Evolutionary conservation across 1,140 invertebrate genomes (phyloP).

Genomic region (Drosophila nebulosa): DNA sequence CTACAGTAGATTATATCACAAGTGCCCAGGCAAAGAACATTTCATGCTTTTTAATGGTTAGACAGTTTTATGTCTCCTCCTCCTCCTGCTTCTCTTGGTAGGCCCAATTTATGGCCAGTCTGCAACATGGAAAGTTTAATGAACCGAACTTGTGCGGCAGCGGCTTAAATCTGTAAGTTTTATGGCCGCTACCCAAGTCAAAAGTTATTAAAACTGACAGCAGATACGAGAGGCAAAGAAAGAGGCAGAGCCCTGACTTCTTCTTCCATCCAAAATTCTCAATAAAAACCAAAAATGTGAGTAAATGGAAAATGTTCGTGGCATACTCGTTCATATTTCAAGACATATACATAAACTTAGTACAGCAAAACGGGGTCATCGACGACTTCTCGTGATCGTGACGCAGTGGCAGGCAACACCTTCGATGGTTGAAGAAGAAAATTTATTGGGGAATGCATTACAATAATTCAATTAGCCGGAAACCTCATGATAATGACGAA

Average conservation of each 20-base stretch:
- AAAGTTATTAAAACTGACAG: constrained; percentile 42
- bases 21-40: constrained; percentile 37
- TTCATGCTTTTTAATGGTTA: constrained; percentile 66
- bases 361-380: constrained; percentile 20
- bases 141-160: constrained; percentile 32
- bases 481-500: background rate
- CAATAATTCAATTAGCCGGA: constrained; percentile 60
- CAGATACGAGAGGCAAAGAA: background rate
- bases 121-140: constrained; percentile 50
- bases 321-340: constrained; percentile 42
- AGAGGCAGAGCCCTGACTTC: background rate
- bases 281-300: constrained; percentile 4
- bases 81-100: constrained; percentile 3
- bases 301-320: constrained; percentile 37
- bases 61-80: constrained; percentile 21
- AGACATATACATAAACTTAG: background rate
- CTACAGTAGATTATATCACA: constrained; percentile 54
- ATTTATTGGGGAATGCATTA: constrained; percentile 35
- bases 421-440: constrained; percentile 17
- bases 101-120: constrained; percentile 50
- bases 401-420: constrained; percentile 45
- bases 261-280: background rate
- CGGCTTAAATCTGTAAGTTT: constrained; percentile 45
- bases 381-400: constrained; percentile 27
- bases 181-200: constrained; percentile 26